A percentile compares a stretch with the other conserved stretches of the same genome.
Conservation (phyloP, 2,113 vertebrate genomes). For the Dermatemys mawii region DNA sequence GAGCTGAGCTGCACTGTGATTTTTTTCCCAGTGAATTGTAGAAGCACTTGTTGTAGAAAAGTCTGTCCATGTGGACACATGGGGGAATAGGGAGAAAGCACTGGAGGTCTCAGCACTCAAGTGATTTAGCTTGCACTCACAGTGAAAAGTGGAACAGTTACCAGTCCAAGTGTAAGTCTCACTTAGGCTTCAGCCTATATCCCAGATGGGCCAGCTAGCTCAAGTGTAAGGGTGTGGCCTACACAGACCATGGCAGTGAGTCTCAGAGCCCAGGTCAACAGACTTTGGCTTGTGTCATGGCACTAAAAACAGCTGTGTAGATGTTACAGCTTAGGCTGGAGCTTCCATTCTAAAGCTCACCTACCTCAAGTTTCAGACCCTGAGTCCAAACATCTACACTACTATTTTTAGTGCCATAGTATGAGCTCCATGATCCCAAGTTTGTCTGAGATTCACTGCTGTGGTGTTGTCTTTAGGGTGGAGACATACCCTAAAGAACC, state of each 20-base stretch:
- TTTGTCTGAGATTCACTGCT: not conserved
- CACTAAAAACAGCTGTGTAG: not conserved
- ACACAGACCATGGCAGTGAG: not conserved
- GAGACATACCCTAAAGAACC: not conserved
- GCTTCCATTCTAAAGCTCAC: not conserved
- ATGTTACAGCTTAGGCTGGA: not conserved
- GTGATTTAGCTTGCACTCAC: not conserved
- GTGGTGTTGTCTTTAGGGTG: not conserved
- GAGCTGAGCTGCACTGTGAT: not conserved
- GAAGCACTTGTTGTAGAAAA: not conserved
- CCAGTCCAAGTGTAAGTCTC: not conserved
- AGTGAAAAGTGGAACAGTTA: not conserved
- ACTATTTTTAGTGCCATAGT: not conserved
- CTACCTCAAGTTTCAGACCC: not conserved
- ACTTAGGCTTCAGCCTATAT: not conserved
- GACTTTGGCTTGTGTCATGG: not conserved
- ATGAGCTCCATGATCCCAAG: not conserved
- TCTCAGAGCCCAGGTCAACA: not conserved
- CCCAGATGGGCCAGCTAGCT: not conserved
- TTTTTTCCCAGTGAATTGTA: not conserved
- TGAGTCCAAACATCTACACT: not conserved
- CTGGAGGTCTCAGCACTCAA: not conserved
- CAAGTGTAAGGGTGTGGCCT: not conserved
- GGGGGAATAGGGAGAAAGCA: not conserved
- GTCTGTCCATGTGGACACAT: not conserved